Evolutionary conservation across 1,140 invertebrate genomes (phyloP), one percentile per base, ranked within the genome.

Genomic region (Trichonephila inaurata): DNA sequence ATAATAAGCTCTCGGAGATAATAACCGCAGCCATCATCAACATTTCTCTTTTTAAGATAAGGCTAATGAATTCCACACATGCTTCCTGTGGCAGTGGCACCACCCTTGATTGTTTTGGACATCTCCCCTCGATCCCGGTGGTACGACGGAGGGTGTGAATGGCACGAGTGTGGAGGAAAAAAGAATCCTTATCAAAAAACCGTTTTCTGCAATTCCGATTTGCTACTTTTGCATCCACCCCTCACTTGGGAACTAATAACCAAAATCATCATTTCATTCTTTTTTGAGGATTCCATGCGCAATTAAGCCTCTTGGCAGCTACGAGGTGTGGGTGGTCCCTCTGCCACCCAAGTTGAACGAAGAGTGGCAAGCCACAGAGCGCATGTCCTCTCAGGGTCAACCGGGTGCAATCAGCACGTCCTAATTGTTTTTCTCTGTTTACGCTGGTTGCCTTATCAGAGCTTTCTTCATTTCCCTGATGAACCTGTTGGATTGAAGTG

Each of bases 261-360:
- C 28, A 28, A 87, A 87, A 87, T 62, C 85, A 87, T 87, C 58
- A 87, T 87, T 40, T 28, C 85, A 40, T 87, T 62, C 61, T 87
- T 60, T n/a, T 40, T 64, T 77, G 72, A 33, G 33, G 85, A 62
- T 40, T 28, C 21, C 85, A 64, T 61, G 85, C 62, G 85, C 85
- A 87, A 87, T 87, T 87, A 87, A 60, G n/a, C 51, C 51, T 44
- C 83, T 58, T 86, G 83, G 85, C 85, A 87, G 61, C 60, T 64
- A 64, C 16, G 33, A 61, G 24, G 85, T 28, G 85, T 87, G 85
- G 85, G 85, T 87, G 85, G 85, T 87, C 85, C 82, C 40, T n/a
- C 7, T n/a, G 85, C 85, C 85, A 87, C 85, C 85, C 85, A 87
- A 64, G 61, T 64, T 19, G 82, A 58, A 51, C 21, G 51, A 51